These are phyloP conservation scores for Trachurus trachurus DNA, from an alignment of 2,797 vertebrate species.

Conservation along the genomic window DNA sequence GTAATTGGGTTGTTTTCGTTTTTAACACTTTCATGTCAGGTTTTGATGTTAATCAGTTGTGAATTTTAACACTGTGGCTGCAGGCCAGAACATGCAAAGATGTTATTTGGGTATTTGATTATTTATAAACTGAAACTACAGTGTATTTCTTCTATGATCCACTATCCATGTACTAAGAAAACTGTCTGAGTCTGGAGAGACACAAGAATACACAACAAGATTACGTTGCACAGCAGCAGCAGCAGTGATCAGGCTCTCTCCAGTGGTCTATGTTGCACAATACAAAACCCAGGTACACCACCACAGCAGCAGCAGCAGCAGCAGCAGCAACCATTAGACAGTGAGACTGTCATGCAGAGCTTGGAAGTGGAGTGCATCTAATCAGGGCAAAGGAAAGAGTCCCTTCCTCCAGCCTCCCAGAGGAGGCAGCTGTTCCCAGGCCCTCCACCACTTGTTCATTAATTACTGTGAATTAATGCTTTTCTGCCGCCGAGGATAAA, in stretches of 20 bases:
- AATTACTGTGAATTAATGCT: constrained; percentile 85
- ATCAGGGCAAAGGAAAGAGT: constrained; percentile 78
- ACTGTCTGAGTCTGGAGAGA: neutral
- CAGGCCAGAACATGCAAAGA: constrained; percentile 8
- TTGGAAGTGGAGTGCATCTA: constrained; percentile 78
- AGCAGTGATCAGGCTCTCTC: constrained; percentile 35
- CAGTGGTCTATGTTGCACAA: constrained; percentile 13
- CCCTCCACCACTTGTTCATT: constrained; percentile 81
- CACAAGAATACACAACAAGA: neutral
- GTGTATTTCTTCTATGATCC: neutral
- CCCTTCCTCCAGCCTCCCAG: constrained; percentile 77
- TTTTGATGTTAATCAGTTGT: constrained; percentile 25
- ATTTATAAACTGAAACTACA: constrained; percentile 15
- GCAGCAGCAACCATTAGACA: constrained; percentile 72
- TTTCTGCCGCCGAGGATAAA: constrained; percentile 79
- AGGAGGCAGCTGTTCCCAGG: constrained; percentile 81
- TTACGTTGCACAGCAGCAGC: constrained; percentile 7
- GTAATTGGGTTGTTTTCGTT: constrained; percentile 47
- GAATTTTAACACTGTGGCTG: constrained; percentile 7
- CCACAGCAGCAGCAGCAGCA: constrained; percentile 63
- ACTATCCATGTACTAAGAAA: neutral
- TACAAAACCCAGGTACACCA: constrained; percentile 53
- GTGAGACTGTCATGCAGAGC: constrained; percentile 66
- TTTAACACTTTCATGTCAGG: constrained; percentile 52
- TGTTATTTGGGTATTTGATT: constrained; percentile 23